Conservation (phyloP, 2,888 invertebrate genomes). For the Luperina testacea region DNA sequence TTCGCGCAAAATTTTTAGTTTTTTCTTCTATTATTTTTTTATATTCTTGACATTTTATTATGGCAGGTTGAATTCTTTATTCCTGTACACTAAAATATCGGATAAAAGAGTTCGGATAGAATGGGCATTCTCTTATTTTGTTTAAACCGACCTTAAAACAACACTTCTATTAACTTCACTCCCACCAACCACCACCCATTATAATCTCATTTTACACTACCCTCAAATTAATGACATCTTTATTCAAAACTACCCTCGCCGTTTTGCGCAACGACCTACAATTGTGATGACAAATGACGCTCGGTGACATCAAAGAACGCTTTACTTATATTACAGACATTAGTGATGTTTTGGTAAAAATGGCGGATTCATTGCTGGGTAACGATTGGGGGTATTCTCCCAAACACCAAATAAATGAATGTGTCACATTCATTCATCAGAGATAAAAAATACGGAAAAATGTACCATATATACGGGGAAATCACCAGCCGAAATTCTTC, state of each 20-base stretch:
- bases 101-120: neutral
- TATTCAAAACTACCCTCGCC: slow-evolving; percentile 25
- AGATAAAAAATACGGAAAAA: slow-evolving; percentile 2
- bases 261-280: slow-evolving; percentile 40
- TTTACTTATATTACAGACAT: slow-evolving; percentile 59
- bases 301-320: slow-evolving; percentile 42
- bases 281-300: slow-evolving; percentile 32
- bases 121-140: neutral
- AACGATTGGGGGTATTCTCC: neutral
- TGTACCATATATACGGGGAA: neutral
- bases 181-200: neutral
- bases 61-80: neutral
- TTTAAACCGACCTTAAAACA: neutral
- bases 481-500: neutral
- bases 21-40: neutral
- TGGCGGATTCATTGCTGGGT: neutral
- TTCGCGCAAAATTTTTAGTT: too few relatives aligned
- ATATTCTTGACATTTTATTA: neutral
- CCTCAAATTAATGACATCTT: slow-evolving; percentile 23
- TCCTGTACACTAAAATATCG: neutral
- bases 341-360: slow-evolving; percentile 33
- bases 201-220: slow-evolving; percentile 1
- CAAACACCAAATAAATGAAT: neutral
- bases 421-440: neutral
- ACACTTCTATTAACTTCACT: neutral